phyloP scores from a whole-genome alignment of 2,797 vertebrate species.

The Poecilia gillii region DNA sequence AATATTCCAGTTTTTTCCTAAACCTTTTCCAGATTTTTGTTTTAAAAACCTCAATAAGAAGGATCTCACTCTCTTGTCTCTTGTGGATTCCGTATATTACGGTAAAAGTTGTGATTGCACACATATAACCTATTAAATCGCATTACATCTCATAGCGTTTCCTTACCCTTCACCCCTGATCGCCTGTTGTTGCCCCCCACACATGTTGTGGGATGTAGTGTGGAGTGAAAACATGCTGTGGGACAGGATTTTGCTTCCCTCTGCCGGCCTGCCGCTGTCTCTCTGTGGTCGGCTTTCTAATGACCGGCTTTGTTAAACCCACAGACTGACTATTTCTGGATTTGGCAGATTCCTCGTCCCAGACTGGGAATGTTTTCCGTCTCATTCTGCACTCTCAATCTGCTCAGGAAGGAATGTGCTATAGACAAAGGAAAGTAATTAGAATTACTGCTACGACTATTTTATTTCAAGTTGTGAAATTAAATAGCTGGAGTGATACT shows the following conservation, averaged over 20 bases:
- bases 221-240: slow-evolving; percentile 2
- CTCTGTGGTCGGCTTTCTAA: slow-evolving; percentile 68
- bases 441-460: neutral
- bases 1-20: neutral
- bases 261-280: slow-evolving; percentile 53
- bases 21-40: neutral
- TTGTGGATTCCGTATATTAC: neutral
- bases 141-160: neutral
- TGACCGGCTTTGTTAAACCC: slow-evolving; percentile 83
- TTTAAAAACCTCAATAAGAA: neutral
- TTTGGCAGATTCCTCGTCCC: slow-evolving; percentile 76
- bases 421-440: neutral
- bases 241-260: slow-evolving; percentile 53
- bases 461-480: neutral
- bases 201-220: neutral
- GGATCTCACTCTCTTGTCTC: neutral
- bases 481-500: neutral
- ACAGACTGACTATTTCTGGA: slow-evolving; percentile 80
- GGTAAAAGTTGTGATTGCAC: neutral
- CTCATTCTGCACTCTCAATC: slow-evolving; percentile 31
- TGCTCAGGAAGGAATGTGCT: slow-evolving; percentile 9
- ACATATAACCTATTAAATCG: neutral
- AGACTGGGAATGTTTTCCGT: slow-evolving; percentile 75
- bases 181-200: neutral
- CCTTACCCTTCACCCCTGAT: neutral